These are phyloP conservation scores for Gymnosoma rotundatum DNA, from an alignment of 2,888 invertebrate genomes.

Conservation along the genomic window DNA sequence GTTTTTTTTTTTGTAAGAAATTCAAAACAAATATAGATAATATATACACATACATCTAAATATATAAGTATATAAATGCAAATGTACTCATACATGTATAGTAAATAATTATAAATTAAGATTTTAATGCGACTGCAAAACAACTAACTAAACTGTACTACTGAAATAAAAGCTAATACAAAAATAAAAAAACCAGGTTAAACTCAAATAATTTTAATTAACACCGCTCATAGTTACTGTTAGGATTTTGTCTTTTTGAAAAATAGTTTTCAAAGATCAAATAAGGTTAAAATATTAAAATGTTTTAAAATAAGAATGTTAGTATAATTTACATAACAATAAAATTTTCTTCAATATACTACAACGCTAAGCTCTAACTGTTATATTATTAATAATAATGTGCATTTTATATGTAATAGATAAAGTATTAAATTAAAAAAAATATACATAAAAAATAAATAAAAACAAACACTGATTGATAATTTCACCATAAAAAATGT, in stretches of 20 bases:
- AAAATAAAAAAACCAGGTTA: conserved; percentile 10
- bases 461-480: conserved; percentile 17
- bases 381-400: conserved; percentile 25
- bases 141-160: conserved; percentile 74
- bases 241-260: not conserved
- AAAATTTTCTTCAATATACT: conserved; percentile 27
- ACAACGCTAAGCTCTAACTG: conserved; percentile 55
- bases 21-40: not conserved
- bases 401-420: conserved; percentile 55
- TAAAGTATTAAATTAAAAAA: conserved; percentile 18
- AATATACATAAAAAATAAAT: conserved; percentile 17
- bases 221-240: conserved; percentile 1
- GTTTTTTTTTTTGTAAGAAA: conserved; percentile 21
- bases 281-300: conserved; percentile 1
- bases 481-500: not conserved
- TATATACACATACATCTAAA: not conserved
- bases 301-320: not conserved
- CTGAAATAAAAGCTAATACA: conserved; percentile 72
- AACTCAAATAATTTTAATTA: not conserved
- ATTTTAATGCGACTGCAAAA: conserved; percentile 64
- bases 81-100: conserved; percentile 8
- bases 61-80: not conserved
- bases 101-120: conserved; percentile 47
- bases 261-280: not conserved
- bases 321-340: not conserved